Percentiles rank a stretch among this genome's conserved stretches.
Evolutionary conservation across 1,140 invertebrate species (phyloP).

Genomic region (Lerema accius): DNA sequence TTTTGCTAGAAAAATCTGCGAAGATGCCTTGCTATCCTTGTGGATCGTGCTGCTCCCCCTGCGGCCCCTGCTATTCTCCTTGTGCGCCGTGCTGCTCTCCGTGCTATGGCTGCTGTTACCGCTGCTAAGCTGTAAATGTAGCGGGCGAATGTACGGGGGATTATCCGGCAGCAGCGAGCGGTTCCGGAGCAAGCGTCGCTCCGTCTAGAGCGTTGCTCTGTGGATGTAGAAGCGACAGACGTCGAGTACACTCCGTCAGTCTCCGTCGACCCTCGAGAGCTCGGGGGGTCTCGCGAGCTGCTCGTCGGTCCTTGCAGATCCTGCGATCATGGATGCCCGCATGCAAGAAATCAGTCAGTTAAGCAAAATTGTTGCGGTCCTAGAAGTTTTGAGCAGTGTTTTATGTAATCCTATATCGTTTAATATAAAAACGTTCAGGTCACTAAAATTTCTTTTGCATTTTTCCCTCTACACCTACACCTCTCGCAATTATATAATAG

Average conservation of each 20-base stretch:
- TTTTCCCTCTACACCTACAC: constrained; percentile 1
- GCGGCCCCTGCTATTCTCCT: constrained; percentile 44
- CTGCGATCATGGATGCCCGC: constrained; percentile 9
- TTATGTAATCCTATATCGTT: constrained; percentile 34
- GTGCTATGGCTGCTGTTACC: constrained; percentile 48
- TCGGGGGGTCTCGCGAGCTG: constrained; percentile 1
- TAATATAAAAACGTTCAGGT: constrained; percentile 42
- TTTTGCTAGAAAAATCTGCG: constrained; percentile 20
- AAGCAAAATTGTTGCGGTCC: constrained; percentile 27
- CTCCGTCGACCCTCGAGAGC: constrained; percentile 18
- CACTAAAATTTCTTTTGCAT: constrained; percentile 26
- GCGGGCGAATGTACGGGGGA: constrained; percentile 33
- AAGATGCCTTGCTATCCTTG: constrained; percentile 62
- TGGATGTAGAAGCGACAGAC: constrained; percentile 19
- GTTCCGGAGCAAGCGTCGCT: constrained; percentile 21
- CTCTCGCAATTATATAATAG: too few relatives aligned
- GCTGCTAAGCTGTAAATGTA: constrained; percentile 29
- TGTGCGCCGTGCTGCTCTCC: constrained; percentile 50
- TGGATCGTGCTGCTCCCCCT: constrained; percentile 46
- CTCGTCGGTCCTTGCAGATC: neutral
- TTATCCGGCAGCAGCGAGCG: constrained; percentile 32
- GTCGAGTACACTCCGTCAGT: constrained; percentile 19
- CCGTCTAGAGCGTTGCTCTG: constrained; percentile 28
- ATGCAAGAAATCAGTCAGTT: constrained; percentile 1
- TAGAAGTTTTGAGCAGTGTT: constrained; percentile 33